These are phyloP conservation scores for Paralvinella palmiformis DNA, from an alignment of 1,140 invertebrate species.

Conservation along the genomic window DNA sequence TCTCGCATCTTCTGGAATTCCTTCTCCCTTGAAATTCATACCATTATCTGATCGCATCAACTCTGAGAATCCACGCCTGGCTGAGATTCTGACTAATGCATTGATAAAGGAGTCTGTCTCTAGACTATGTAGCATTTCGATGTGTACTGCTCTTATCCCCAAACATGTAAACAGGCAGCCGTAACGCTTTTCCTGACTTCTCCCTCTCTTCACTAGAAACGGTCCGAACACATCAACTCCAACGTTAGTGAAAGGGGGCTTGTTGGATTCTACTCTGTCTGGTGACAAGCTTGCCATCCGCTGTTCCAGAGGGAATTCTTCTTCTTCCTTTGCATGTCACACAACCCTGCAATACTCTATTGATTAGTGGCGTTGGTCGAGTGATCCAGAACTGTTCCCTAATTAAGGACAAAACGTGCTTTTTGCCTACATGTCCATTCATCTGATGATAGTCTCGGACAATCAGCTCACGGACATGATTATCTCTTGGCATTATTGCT, in stretches of 20 bases:
- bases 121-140: slow-evolving; percentile 6
- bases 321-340: no score
- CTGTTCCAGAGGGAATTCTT: no score
- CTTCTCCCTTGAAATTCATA: slow-evolving; percentile 8
- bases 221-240: slow-evolving; percentile 13
- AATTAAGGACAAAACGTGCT: no score
- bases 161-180: slow-evolving; percentile 13
- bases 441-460: neutral
- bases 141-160: slow-evolving; percentile 3
- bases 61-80: neutral
- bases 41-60: slow-evolving; percentile 9
- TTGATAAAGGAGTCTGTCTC: slow-evolving; percentile 11
- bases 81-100: neutral
- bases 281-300: neutral
- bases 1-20: neutral
- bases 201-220: slow-evolving; percentile 1
- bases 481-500: neutral
- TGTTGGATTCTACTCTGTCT: neutral
- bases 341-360: no score
- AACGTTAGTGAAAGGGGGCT: slow-evolving; percentile 1
- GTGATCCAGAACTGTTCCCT: no score
- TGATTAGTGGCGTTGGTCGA: no score
- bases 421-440: no score
- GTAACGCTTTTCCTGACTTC: neutral
- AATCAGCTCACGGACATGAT: neutral